These are phyloP conservation scores for Coryphaenoides rupestris DNA, from an alignment of 2,113 vertebrate species.

Conservation along the genomic window DNA sequence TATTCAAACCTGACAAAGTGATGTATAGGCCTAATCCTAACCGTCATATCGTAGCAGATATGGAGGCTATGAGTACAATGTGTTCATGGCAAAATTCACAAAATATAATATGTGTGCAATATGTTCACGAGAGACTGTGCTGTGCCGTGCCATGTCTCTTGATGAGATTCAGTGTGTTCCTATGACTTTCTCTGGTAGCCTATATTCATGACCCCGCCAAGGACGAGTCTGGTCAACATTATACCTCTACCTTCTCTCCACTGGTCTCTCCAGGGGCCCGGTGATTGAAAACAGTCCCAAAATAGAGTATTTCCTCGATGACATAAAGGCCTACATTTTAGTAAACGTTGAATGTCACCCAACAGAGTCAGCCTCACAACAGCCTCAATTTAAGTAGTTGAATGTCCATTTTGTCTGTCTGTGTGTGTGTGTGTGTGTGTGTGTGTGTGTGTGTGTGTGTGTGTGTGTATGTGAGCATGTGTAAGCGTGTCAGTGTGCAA, in stretches of 20 bases:
- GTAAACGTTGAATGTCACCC: constrained; percentile 17
- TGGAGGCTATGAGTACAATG: background rate
- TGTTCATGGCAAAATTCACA: background rate
- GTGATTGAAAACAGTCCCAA: constrained; percentile 56
- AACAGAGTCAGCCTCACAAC: constrained; percentile 8
- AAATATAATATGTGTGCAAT: background rate
- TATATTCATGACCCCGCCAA: constrained; percentile 58
- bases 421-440: background rate
- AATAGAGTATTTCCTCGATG: constrained; percentile 47
- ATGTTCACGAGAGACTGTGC: too few relatives aligned
- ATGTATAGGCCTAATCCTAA: background rate
- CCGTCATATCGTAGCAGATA: background rate
- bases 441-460: constrained; percentile 10
- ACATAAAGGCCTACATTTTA: constrained; percentile 19
- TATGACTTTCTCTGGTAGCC: constrained; percentile 47
- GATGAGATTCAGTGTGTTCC: constrained; percentile 33
- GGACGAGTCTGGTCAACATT: constrained; percentile 47
- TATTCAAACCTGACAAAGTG: background rate
- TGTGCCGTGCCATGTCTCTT: constrained; percentile 14
- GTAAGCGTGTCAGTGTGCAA: background rate
- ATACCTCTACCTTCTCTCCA: constrained; percentile 20
- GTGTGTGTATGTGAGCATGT: background rate
- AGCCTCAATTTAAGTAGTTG: background rate
- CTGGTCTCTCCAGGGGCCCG: constrained; percentile 39
- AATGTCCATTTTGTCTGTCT: background rate